phyloP scores from a whole-genome alignment of 2,113 vertebrate species.

The Chinchilla lanigera region DNA sequence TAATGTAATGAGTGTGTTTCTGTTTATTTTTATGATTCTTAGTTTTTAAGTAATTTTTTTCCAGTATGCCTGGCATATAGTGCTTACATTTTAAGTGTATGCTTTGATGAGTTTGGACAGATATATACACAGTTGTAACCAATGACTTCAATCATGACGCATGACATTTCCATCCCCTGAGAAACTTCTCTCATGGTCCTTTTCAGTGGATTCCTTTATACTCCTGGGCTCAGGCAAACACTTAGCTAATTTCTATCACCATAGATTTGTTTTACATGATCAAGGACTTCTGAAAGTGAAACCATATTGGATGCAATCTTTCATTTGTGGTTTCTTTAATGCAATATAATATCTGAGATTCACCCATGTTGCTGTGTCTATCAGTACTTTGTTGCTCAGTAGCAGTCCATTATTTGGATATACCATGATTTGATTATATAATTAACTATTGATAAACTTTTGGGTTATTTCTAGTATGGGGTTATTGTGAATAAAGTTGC shows the following conservation, averaged over 20 bases:
- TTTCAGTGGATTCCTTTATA: background rate
- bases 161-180: background rate
- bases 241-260: background rate
- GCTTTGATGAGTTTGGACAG: conserved; percentile 47
- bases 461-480: background rate
- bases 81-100: conserved; percentile 21
- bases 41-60: conserved; percentile 45
- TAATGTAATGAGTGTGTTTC: background rate
- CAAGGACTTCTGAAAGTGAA: background rate
- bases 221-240: background rate
- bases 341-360: background rate
- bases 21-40: conserved; percentile 37
- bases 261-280: background rate
- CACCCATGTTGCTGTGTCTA: background rate
- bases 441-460: background rate
- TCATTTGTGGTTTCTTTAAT: background rate
- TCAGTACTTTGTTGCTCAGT: background rate
- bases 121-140: background rate
- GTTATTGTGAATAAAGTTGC: background rate
- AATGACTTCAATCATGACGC: background rate
- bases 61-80: background rate
- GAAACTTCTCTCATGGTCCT: background rate
- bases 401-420: background rate
- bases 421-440: background rate
- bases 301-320: background rate